Evolutionary conservation across 2,888 invertebrate species (phyloP).

Genomic region (Ochropleura leucogaster): DNA sequence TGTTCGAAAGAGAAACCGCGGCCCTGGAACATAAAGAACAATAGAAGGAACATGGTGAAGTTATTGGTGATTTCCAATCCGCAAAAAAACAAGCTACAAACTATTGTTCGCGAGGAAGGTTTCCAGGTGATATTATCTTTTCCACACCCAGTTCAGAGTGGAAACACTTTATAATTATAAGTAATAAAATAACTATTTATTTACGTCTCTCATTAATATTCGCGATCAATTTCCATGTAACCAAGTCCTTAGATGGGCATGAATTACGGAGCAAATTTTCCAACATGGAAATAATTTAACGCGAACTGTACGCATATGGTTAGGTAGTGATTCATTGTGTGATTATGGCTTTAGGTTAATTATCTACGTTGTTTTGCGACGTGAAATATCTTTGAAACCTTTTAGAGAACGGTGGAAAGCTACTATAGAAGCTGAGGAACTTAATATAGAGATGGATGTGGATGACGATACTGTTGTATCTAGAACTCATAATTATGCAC

Average conservation of each 20-base stretch:
- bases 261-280: constrained; percentile 56
- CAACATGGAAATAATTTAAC: constrained; percentile 55
- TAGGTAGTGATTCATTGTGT: constrained; percentile 53
- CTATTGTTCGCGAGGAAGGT: not conserved
- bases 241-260: constrained; percentile 29
- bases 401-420: constrained; percentile 66
- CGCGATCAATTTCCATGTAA: constrained; percentile 51
- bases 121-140: constrained; percentile 1
- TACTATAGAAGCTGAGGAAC: constrained; percentile 35
- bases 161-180: constrained; percentile 36
- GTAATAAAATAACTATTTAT: constrained; percentile 48
- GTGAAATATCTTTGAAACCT: constrained; percentile 61
- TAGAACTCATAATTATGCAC: no score
- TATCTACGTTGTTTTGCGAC: constrained; percentile 46
- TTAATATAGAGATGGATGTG: not conserved
- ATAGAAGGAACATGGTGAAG: no score
- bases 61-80: no score
- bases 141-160: constrained; percentile 27
- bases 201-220: constrained; percentile 45
- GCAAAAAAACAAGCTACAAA: not conserved
- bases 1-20: no score
- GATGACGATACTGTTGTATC: no score
- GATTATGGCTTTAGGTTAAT: constrained; percentile 60
- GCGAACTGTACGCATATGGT: constrained; percentile 43
- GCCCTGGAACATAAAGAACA: no score